These are phyloP conservation scores for Tinamus guttatus DNA, from an alignment of 2,113 vertebrate genomes.

Conservation along the genomic window DNA sequence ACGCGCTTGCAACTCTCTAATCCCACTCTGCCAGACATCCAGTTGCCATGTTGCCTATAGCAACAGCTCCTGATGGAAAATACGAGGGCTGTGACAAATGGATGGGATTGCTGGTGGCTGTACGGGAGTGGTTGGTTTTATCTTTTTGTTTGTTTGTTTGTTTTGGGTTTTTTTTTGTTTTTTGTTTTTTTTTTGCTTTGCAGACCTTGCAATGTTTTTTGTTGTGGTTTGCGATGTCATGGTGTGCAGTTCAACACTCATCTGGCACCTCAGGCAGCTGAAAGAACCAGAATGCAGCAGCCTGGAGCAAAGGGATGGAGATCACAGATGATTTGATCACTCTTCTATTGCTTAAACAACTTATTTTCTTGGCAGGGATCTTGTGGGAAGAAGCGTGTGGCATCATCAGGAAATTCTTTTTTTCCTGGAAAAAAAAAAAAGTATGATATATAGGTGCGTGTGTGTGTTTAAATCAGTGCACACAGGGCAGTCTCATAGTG, in stretches of 20 bases:
- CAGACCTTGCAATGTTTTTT: not conserved
- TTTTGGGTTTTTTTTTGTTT: too few relatives aligned
- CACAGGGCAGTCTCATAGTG: not conserved
- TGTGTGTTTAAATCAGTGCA: not conserved
- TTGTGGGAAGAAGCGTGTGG: not conserved
- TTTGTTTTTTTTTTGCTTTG: not conserved
- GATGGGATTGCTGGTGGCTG: not conserved
- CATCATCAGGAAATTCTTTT: not conserved
- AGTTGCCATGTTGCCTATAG: not conserved
- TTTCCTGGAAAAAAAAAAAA: not conserved
- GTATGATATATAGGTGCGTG: not conserved
- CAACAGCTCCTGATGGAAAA: not conserved
- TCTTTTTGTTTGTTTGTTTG: too few relatives aligned
- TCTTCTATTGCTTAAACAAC: not conserved
- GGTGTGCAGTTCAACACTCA: not conserved
- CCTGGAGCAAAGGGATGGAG: not conserved
- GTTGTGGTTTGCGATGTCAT: not conserved
- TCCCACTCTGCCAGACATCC: not conserved
- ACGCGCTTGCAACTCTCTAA: not conserved
- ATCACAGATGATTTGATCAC: not conserved
- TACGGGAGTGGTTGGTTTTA: not conserved
- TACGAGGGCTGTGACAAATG: accelerated
- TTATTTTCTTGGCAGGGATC: slow-evolving; percentile 23
- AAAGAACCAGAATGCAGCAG: not conserved
- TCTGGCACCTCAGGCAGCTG: not conserved